Evolutionary conservation across 2,113 vertebrate species (phyloP).

Genomic region (Oncorhynchus masou): DNA sequence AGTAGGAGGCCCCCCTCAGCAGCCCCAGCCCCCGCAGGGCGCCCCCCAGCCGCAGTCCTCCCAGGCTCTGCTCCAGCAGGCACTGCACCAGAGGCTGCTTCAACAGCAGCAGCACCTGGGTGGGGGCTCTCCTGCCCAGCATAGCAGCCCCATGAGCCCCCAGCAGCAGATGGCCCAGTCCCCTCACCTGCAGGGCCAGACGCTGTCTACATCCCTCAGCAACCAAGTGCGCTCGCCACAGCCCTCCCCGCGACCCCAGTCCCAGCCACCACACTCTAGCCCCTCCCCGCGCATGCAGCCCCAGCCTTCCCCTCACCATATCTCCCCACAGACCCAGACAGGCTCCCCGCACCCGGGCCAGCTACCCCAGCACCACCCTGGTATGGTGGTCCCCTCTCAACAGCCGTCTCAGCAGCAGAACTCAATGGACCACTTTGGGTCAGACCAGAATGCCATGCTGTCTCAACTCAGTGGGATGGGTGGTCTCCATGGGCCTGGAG

Average conservation of each 20-base stretch:
- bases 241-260: conserved; percentile 91
- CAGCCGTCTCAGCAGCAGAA: conserved; percentile 89
- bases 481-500: conserved; percentile 85
- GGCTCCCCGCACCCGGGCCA: conserved; percentile 91
- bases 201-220: conserved; percentile 83
- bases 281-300: conserved; percentile 95
- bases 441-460: conserved; percentile 81
- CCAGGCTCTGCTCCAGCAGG: conserved; percentile 81
- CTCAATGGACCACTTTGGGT: conserved; percentile 76
- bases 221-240: conserved; percentile 96
- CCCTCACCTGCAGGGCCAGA: conserved; percentile 88
- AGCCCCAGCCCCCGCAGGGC: conserved; percentile 65
- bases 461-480: conserved; percentile 92
- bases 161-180: conserved; percentile 66
- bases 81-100: conserved; percentile 86
- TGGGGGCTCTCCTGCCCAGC: conserved; percentile 83
- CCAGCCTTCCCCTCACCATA: conserved; percentile 94
- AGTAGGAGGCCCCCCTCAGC: conserved; percentile 84
- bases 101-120: conserved; percentile 63
- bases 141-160: conserved; percentile 92
- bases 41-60: conserved; percentile 56
- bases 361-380: conserved; percentile 73
- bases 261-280: conserved; percentile 95
- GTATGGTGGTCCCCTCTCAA: conserved; percentile 83
- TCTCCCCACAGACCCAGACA: conserved; percentile 95